Evolutionary conservation across 2,888 invertebrate species (phyloP).

Genomic region (Chrysotoxum bicinctum): DNA sequence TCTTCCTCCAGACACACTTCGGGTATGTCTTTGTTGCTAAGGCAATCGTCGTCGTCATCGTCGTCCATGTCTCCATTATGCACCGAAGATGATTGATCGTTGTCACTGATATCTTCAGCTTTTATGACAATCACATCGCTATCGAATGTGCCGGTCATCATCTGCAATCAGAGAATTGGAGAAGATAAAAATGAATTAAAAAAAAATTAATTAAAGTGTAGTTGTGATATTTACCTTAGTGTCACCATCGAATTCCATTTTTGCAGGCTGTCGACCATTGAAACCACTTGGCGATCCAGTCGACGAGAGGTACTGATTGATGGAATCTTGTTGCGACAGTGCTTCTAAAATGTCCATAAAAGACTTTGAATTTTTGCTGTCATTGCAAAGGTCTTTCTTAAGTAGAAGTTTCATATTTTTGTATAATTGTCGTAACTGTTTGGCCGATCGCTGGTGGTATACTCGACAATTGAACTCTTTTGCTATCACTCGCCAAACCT

Average conservation of each 20-base stretch:
- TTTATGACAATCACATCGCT: constrained; percentile 80
- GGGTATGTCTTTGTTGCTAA: constrained; percentile 80
- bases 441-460: constrained; percentile 81
- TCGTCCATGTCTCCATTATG: constrained; percentile 77
- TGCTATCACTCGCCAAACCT: constrained; percentile 81
- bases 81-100: constrained; percentile 78
- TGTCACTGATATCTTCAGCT: constrained; percentile 81
- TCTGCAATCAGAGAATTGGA: constrained; percentile 46
- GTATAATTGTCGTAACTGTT: constrained; percentile 80
- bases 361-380: constrained; percentile 74
- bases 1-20: constrained; percentile 81
- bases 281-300: constrained; percentile 77
- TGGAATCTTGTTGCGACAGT: constrained; percentile 79
- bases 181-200: neutral
- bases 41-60: constrained; percentile 79
- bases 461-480: constrained; percentile 81
- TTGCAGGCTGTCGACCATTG: constrained; percentile 74
- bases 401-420: constrained; percentile 81
- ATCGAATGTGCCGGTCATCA: constrained; percentile 76
- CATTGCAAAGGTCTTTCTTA: constrained; percentile 80
- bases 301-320: constrained; percentile 79
- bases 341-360: constrained; percentile 81
- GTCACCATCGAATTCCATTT: constrained; percentile 78
- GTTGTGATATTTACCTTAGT: constrained; percentile 77
- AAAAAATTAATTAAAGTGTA: neutral